Evolutionary conservation across 2,888 invertebrate species (phyloP).

Genomic region (Onthophagus sagittarius): DNA sequence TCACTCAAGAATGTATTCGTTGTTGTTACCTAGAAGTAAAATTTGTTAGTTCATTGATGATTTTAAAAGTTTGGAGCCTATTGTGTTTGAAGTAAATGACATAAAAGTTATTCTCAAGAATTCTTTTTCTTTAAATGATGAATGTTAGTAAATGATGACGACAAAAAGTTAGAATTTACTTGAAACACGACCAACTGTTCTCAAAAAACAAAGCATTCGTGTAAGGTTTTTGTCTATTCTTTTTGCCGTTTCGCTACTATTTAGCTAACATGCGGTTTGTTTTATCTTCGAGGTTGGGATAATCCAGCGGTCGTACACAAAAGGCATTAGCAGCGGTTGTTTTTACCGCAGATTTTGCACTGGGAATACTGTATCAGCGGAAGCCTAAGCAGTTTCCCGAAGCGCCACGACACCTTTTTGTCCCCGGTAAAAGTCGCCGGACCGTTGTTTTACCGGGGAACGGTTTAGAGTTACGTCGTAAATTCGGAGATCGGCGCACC

Average conservation of each 20-base stretch:
- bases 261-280: neutral
- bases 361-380: neutral
- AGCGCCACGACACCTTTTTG: neutral
- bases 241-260: neutral
- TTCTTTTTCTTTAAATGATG: no score
- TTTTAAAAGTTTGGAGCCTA: no score
- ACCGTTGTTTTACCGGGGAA: neutral
- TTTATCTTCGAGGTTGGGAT: neutral
- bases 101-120: no score
- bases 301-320: neutral
- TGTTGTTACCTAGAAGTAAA: no score
- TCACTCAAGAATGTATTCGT: no score
- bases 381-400: neutral
- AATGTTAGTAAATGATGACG: neutral
- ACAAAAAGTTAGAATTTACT: neutral
- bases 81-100: no score
- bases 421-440: neutral
- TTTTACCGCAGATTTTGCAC: neutral
- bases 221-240: neutral
- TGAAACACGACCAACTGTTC: neutral
- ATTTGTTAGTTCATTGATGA: no score
- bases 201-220: neutral
- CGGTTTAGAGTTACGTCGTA: constrained; percentile 12
- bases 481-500: constrained; percentile 23
- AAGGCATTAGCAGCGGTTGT: neutral